These are phyloP conservation scores for Harlomillsia oculata DNA, from an alignment of 1,140 invertebrate genomes.

Conservation along the genomic window DNA sequence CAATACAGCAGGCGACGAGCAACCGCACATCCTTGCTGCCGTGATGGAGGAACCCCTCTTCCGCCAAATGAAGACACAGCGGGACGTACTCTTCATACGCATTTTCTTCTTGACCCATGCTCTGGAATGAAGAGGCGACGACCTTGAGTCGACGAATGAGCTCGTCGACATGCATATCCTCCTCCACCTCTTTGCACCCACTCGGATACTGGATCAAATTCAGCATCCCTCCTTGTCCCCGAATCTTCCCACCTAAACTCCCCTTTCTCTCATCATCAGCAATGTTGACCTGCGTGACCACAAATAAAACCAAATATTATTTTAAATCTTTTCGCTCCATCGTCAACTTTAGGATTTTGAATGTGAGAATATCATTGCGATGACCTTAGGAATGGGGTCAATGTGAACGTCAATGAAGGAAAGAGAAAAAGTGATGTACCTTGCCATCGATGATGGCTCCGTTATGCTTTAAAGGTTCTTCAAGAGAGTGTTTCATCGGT, in stretches of 20 bases:
- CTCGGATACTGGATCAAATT: conserved; percentile 70
- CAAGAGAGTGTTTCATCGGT: too few relatives aligned
- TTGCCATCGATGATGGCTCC: conserved; percentile 62
- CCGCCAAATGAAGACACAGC: conserved; percentile 82
- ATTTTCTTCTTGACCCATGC: conserved; percentile 91
- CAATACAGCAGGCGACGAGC: conserved; percentile 91
- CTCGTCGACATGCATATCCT: conserved; percentile 90
- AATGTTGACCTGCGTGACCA: conserved; percentile 57
- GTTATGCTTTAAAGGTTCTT: conserved; percentile 68
- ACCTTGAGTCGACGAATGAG: conserved; percentile 87
- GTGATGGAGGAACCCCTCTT: conserved; percentile 85
- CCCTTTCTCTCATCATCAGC: conserved; percentile 75
- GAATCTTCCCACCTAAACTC: conserved; percentile 49
- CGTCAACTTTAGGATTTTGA: neutral
- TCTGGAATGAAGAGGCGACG: conserved; percentile 84
- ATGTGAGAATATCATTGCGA: too few relatives aligned
- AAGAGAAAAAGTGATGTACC: conserved; percentile 30
- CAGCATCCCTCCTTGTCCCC: conserved; percentile 38
- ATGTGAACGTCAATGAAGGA: neutral
- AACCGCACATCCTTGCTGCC: conserved; percentile 85
- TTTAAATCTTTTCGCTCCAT: neutral
- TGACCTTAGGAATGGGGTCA: too few relatives aligned
- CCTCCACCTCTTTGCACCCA: conserved; percentile 75
- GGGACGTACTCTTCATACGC: conserved; percentile 88
- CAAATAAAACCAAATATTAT: neutral